phyloP scores from a whole-genome alignment of 1,140 invertebrate species.

The Calycopis cecrops region DNA sequence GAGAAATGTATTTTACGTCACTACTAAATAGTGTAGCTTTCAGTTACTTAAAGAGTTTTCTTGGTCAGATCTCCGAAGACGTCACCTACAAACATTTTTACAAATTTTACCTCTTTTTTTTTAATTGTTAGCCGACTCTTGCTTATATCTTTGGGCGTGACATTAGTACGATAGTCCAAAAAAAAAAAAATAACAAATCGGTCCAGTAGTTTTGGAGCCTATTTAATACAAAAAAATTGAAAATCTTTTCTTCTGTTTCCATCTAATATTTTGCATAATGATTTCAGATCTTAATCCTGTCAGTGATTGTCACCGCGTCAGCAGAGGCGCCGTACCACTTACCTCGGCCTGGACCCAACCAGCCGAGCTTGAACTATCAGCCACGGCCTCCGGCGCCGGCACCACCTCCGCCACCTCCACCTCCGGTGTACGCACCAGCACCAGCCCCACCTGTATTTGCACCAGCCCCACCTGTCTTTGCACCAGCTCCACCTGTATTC shows the following conservation, averaged over 20 bases:
- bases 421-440: conserved; percentile 13
- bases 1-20: too few relatives aligned
- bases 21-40: too few relatives aligned
- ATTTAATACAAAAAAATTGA: too few relatives aligned
- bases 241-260: neutral
- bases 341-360: conserved; percentile 43
- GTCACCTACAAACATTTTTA: too few relatives aligned
- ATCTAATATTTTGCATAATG: conserved; percentile 14
- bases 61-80: too few relatives aligned
- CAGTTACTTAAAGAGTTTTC: too few relatives aligned
- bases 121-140: too few relatives aligned
- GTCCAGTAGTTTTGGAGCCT: too few relatives aligned
- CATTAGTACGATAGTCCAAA: too few relatives aligned
- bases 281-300: conserved; percentile 52
- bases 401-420: conserved; percentile 7
- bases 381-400: conserved; percentile 19
- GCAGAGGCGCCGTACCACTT: conserved; percentile 60
- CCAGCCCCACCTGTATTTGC: conserved; percentile 12
- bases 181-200: too few relatives aligned
- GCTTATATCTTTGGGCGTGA: too few relatives aligned
- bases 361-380: conserved; percentile 41
- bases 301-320: conserved; percentile 42
- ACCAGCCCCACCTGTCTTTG: conserved; percentile 6
- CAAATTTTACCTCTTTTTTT: too few relatives aligned
- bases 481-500: conserved; percentile 16